A percentile compares a stretch with the other conserved stretches of the same genome.
These are phyloP conservation scores for Cynodonichthys magdalenae DNA, from an alignment of 2,797 vertebrate species.

Conservation along the genomic window DNA sequence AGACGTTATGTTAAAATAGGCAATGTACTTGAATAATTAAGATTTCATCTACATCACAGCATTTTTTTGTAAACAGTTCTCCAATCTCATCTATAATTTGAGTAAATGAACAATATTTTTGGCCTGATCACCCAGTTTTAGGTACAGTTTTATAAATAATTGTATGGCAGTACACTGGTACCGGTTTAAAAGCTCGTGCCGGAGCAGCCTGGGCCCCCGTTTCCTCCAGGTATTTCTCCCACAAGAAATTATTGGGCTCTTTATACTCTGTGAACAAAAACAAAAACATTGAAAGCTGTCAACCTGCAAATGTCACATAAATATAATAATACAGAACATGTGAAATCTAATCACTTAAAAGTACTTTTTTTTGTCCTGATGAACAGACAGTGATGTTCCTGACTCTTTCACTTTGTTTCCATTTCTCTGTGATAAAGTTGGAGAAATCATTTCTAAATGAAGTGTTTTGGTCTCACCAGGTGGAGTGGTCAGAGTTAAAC, in stretches of 20 bases:
- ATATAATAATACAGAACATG: background rate
- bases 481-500: constrained; percentile 87
- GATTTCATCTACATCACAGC: no score
- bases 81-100: background rate
- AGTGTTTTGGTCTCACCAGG: constrained; percentile 83
- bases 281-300: background rate
- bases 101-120: background rate
- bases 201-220: constrained; percentile 89
- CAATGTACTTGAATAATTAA: no score
- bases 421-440: constrained; percentile 5
- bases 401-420: background rate
- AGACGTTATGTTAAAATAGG: no score
- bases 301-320: background rate
- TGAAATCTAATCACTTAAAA: background rate
- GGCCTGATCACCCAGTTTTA: no score
- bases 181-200: constrained; percentile 90
- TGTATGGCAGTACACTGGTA: constrained; percentile 41
- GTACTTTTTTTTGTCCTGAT: no score
- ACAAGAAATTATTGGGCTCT: constrained; percentile 88
- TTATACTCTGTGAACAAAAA: constrained; percentile 78
- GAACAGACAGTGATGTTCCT: no score
- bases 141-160: background rate
- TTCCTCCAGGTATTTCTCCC: constrained; percentile 92
- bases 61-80: no score
- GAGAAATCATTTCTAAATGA: constrained; percentile 39